A percentile compares a stretch with the other conserved stretches of the same genome.
phyloP scores from a whole-genome alignment of 92 coral and sea anemone species.

The Epizoanthus rinbou region DNA sequence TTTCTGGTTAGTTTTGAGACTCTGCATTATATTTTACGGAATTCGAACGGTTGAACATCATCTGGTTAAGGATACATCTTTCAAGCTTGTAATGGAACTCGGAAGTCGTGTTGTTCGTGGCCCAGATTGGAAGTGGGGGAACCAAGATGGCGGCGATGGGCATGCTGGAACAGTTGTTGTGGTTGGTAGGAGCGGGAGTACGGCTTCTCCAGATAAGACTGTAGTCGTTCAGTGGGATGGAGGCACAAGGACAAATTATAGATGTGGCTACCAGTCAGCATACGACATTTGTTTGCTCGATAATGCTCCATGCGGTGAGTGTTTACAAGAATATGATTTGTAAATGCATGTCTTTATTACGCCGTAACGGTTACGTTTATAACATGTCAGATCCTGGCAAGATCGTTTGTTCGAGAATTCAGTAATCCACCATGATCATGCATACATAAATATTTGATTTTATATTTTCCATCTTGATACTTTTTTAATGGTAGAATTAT shows the following conservation, averaged over 20 bases:
- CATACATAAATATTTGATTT: too few relatives aligned
- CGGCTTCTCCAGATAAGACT: conserved; percentile 86
- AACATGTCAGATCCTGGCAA: conserved; percentile 63
- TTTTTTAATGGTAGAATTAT: too few relatives aligned
- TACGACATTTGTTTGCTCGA: conserved; percentile 75
- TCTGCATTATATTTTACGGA: too few relatives aligned
- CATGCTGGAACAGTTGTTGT: conserved; percentile 85
- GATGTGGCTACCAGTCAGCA: conserved; percentile 86
- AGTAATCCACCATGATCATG: too few relatives aligned
- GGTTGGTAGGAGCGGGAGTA: conserved; percentile 72
- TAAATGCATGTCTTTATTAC: not conserved
- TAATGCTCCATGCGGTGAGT: conserved; percentile 83
- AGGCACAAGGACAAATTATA: conserved; percentile 83
- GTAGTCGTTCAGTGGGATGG: conserved; percentile 92
- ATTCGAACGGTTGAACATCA: not conserved
- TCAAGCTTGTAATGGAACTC: conserved; percentile 58
- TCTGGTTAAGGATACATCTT: not conserved
- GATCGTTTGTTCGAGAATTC: conserved; percentile 13
- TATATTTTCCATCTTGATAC: too few relatives aligned
- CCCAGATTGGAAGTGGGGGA: conserved; percentile 82
- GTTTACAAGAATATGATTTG: not conserved
- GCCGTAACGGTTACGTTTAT: too few relatives aligned
- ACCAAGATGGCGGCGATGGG: conserved; percentile 98
- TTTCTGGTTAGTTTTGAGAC: not conserved
- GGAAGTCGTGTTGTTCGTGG: conserved; percentile 89